Conservation (phyloP, 2,113 vertebrate species). For the Ictidomys tridecemlineatus region DNA sequence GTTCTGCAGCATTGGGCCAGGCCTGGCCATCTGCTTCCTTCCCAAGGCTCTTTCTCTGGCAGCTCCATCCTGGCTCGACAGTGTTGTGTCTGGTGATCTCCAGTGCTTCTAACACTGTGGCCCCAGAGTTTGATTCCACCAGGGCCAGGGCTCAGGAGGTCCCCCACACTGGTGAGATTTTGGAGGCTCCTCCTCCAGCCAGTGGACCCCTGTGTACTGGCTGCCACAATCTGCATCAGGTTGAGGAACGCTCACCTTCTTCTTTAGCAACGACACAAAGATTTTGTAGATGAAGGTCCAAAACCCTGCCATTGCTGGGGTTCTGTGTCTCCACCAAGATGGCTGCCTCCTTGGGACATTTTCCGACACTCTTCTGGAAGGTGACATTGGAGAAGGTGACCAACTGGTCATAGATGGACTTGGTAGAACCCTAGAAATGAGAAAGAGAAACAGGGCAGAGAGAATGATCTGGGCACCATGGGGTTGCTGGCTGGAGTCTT, state of each 20-base stretch:
- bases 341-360: neutral
- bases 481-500: neutral
- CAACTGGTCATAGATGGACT: neutral
- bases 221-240: conserved; percentile 21
- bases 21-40: neutral
- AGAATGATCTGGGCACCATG: neutral
- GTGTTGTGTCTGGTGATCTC: neutral
- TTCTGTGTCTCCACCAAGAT: neutral
- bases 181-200: conserved; percentile 26
- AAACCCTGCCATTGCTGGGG: neutral
- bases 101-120: neutral
- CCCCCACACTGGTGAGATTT: neutral
- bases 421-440: neutral
- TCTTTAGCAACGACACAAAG: neutral
- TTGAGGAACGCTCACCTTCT: neutral
- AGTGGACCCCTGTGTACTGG: neutral
- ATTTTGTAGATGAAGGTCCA: conserved; percentile 3
- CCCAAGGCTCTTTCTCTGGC: neutral
- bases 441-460: neutral
- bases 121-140: neutral
- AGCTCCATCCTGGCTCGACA: neutral
- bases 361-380: neutral
- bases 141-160: neutral
- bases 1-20: neutral
- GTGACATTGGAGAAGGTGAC: neutral